Evolutionary conservation across 1,140 invertebrate species (phyloP).

Genomic region (Scaptomyza montana): DNA sequence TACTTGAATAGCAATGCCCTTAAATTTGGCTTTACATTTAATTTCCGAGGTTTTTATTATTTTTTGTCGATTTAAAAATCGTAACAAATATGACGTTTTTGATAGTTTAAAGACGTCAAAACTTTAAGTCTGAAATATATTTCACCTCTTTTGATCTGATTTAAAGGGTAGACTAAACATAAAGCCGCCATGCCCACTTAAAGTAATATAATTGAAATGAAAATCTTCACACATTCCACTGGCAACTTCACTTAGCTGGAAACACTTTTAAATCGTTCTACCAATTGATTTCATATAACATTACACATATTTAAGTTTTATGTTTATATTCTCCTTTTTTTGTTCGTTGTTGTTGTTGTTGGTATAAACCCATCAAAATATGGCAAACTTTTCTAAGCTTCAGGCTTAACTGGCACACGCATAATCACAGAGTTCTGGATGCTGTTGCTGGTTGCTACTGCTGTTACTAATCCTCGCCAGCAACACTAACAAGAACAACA

Average conservation of each 20-base stretch:
- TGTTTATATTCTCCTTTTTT: not conserved
- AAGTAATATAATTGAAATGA: not conserved
- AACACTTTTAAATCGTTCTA: not conserved
- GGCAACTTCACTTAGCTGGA: not conserved
- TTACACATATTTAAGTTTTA: not conserved
- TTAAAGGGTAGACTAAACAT: no score
- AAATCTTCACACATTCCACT: not conserved
- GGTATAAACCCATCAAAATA: conserved; percentile 43
- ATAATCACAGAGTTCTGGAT: conserved; percentile 33
- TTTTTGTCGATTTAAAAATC: no score
- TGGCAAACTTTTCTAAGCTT: conserved; percentile 49
- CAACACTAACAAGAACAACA: conserved; percentile 2
- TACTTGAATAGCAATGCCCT: no score
- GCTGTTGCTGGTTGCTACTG: not conserved
- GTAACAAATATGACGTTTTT: no score
- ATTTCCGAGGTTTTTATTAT: no score
- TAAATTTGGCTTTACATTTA: no score
- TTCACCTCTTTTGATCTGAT: no score
- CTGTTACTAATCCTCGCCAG: conserved; percentile 41
- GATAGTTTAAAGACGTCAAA: no score
- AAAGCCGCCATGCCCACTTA: no score
- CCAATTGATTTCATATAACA: not conserved
- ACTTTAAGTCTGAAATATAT: no score
- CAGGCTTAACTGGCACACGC: conserved; percentile 48
- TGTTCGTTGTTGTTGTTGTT: conserved; percentile 12